Evolutionary conservation across 2,113 vertebrate species (phyloP).

Genomic region (Sylvietta virens): DNA sequence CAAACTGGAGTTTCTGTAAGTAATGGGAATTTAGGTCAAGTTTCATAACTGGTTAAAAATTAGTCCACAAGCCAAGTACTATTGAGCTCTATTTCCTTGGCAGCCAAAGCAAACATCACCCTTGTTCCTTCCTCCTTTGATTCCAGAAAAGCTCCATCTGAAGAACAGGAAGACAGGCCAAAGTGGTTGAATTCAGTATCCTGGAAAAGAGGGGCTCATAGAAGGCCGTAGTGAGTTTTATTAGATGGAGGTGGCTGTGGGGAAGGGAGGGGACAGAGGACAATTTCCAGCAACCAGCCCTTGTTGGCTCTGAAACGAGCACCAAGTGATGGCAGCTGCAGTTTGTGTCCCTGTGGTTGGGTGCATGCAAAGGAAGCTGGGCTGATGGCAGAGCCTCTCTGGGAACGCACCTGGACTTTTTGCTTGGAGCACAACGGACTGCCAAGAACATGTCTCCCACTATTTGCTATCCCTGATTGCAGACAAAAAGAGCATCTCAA

Average conservation of each 20-base stretch:
- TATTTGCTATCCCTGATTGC: not conserved
- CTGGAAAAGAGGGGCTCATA: not conserved
- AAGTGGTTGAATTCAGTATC: not conserved
- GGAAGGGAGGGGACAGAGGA: not conserved
- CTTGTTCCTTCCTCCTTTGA: not conserved
- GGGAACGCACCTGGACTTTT: not conserved
- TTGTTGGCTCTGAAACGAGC: not conserved
- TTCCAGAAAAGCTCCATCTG: not conserved
- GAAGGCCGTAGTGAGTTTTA: not conserved
- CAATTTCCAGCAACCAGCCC: not conserved
- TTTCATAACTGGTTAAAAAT: not conserved
- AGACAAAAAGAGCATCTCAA: not conserved
- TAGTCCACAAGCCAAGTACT: not conserved
- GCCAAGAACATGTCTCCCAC: not conserved
- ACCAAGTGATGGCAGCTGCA: not conserved
- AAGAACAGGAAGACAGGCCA: not conserved
- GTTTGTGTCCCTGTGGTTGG: not conserved
- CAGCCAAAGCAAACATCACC: not conserved
- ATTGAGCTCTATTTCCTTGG: not conserved
- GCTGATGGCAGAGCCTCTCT: not conserved
- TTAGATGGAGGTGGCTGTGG: accelerated
- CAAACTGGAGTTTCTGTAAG: not conserved
- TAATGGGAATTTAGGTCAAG: not conserved
- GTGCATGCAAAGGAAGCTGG: not conserved
- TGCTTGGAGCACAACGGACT: not conserved